Evolutionary conservation across 1,140 invertebrate species (phyloP).

Genomic region (Pseudomyrmex dendroicus): DNA sequence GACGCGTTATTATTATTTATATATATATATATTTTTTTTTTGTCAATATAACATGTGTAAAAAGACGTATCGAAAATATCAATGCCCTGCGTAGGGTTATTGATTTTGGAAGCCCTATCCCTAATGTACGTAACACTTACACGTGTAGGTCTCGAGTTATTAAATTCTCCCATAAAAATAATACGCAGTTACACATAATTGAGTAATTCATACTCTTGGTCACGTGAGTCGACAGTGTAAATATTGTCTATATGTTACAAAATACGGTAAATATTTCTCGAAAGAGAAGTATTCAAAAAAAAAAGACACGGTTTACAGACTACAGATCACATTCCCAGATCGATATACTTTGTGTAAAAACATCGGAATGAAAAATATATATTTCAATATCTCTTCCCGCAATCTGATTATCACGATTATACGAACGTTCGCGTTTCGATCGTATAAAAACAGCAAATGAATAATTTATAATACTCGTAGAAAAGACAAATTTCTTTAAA

Average conservation of each 20-base stretch:
- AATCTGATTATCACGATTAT: constrained; percentile 1
- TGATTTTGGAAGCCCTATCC: constrained; percentile 68
- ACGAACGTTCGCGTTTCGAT: no score
- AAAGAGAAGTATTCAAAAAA: not conserved
- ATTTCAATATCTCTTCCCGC: not conserved
- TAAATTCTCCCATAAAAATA: constrained; percentile 14
- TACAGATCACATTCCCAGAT: constrained; percentile 14
- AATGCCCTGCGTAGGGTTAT: constrained; percentile 4
- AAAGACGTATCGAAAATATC: constrained; percentile 70
- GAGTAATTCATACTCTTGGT: constrained; percentile 29
- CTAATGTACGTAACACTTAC: not conserved
- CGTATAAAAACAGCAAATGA: not conserved
- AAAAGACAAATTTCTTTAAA: not conserved
- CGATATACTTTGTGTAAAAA: constrained; percentile 26
- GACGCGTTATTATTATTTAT: not conserved
- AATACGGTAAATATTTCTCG: constrained; percentile 1
- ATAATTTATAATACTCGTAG: not conserved
- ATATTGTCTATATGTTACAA: constrained; percentile 33
- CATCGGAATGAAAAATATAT: not conserved
- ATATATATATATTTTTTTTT: constrained; percentile 10
- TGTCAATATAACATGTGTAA: constrained; percentile 56
- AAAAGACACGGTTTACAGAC: not conserved
- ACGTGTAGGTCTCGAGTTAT: not conserved
- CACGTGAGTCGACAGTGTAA: not conserved
- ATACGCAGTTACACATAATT: not conserved